phyloP scores from a whole-genome alignment of 2,113 vertebrate genomes.

The Cyanoderma ruficeps region DNA sequence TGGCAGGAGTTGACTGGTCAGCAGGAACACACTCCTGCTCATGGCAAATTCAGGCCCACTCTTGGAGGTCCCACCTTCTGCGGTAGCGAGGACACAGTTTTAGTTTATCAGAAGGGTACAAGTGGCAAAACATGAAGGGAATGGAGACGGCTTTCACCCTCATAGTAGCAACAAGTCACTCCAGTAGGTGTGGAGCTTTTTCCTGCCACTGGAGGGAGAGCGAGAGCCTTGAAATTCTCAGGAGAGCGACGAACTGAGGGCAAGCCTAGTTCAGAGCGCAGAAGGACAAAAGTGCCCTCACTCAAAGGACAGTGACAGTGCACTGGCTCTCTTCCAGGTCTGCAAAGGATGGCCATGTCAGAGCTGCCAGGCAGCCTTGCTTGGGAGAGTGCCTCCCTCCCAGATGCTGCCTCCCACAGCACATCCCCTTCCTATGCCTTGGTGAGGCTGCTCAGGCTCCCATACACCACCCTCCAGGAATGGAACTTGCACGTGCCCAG shows the following conservation, averaged over 20 bases:
- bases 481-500: background rate
- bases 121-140: background rate
- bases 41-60: background rate
- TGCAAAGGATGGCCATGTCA: background rate
- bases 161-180: accelerated
- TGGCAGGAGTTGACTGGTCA: background rate
- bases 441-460: background rate
- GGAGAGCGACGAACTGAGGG: accelerated
- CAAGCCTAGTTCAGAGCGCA: background rate
- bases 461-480: background rate
- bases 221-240: background rate
- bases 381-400: background rate
- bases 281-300: background rate
- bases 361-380: background rate
- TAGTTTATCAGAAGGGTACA: background rate
- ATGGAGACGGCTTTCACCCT: background rate
- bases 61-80: background rate
- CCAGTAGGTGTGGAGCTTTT: background rate
- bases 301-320: background rate
- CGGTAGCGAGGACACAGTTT: background rate
- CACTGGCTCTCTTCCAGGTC: background rate
- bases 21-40: background rate
- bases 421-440: accelerated
- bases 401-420: background rate
- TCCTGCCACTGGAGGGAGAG: slow-evolving; percentile 40